Percentiles rank a stretch among this genome's conserved stretches.
Evolutionary conservation across 2,113 vertebrate species (phyloP).

Genomic region (Labeo catla): DNA sequence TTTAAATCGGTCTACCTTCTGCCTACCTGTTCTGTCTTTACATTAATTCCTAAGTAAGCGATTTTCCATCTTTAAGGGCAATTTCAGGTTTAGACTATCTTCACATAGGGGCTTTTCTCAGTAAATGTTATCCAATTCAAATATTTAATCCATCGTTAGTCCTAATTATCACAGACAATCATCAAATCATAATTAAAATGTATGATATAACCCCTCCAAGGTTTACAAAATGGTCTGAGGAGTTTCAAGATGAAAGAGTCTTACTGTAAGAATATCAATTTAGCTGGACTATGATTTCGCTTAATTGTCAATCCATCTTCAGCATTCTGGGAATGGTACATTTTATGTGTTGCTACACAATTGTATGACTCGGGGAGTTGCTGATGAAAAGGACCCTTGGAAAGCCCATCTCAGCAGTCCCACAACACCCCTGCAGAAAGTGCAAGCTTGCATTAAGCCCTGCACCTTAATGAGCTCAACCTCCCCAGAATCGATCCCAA

Average conservation of each 20-base stretch:
- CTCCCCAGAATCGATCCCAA: conserved; percentile 18
- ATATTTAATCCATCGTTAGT: neutral
- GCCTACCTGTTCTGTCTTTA: neutral
- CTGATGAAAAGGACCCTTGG: neutral
- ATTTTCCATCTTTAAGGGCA: neutral
- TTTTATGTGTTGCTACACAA: neutral
- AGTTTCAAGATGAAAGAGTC: neutral
- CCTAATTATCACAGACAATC: neutral
- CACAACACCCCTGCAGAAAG: conserved; percentile 22
- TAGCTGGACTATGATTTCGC: neutral
- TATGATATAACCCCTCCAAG: neutral
- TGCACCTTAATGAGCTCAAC: conserved; percentile 37
- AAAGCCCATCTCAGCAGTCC: conserved; percentile 38
- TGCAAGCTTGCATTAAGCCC: conserved; percentile 41
- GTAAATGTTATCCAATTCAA: neutral
- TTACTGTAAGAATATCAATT: neutral
- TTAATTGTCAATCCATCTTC: neutral
- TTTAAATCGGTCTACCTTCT: neutral
- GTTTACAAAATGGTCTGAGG: too few relatives aligned
- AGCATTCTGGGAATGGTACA: neutral
- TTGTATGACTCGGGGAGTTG: neutral
- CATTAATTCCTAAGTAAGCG: neutral
- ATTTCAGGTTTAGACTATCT: neutral
- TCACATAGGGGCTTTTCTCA: neutral
- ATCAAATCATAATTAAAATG: neutral